These are phyloP conservation scores for Callithrix jacchus DNA, from an alignment of 2,113 vertebrate genomes.

Conservation along the genomic window DNA sequence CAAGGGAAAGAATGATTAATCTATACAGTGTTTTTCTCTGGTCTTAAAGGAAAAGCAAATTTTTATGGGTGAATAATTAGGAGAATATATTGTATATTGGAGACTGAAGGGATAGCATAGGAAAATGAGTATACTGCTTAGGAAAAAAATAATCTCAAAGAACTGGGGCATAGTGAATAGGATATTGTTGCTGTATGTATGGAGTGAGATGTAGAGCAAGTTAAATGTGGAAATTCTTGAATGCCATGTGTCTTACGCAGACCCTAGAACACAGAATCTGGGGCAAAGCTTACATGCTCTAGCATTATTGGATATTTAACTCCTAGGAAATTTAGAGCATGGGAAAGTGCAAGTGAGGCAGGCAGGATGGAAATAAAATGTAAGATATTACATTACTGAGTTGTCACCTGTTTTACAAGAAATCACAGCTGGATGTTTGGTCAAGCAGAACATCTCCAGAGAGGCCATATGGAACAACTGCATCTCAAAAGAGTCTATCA, in stretches of 20 bases:
- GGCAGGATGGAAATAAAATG: background rate
- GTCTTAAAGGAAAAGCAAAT: background rate
- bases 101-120: background rate
- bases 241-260: background rate
- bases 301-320: background rate
- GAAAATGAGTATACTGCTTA: background rate
- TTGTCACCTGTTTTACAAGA: constrained; percentile 37
- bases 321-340: background rate
- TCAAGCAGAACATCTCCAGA: background rate
- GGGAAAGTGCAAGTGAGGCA: background rate
- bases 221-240: background rate
- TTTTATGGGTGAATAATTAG: background rate
- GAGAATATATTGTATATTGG: background rate
- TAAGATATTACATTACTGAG: background rate
- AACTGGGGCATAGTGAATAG: background rate
- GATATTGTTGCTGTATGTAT: accelerated
- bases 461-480: background rate
- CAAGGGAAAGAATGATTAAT: background rate
- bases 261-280: background rate
- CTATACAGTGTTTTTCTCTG: background rate
- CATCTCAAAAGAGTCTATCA: background rate
- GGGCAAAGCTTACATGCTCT: background rate
- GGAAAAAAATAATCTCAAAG: background rate
- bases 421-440: background rate
- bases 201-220: too few relatives aligned